Conservation (phyloP, 2,113 vertebrate genomes). For the cattle (Bos taurus) region DNA sequence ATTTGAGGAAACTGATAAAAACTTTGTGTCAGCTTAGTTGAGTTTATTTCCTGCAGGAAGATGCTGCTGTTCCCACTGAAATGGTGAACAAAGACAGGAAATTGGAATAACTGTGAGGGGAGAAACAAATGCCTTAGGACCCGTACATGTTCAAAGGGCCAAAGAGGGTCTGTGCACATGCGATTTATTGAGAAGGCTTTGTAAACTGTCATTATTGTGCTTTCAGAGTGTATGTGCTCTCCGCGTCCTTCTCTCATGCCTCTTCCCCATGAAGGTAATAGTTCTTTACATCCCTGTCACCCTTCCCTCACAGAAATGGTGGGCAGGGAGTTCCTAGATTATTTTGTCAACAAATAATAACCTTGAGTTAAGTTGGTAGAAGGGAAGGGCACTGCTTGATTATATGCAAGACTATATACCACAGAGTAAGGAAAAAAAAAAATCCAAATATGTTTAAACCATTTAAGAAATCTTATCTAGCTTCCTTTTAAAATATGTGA, state of each 20-base stretch:
- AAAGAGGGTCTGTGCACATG: background rate
- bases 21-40: background rate
- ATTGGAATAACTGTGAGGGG: background rate
- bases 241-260: background rate
- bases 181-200: background rate
- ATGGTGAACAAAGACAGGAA: slow-evolving; percentile 20
- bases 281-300: background rate
- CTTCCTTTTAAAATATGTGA: background rate
- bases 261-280: background rate
- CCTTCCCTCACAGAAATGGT: background rate
- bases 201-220: background rate
- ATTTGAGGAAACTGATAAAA: slow-evolving; percentile 56
- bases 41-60: slow-evolving; percentile 31
- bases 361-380: background rate
- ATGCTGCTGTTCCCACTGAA: background rate
- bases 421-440: background rate
- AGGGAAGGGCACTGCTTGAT: background rate
- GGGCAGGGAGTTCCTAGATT: background rate
- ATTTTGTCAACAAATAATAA: background rate
- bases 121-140: background rate
- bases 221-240: background rate
- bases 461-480: background rate
- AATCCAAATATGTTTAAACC: background rate
- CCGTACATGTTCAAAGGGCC: background rate
- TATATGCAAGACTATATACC: background rate